phyloP scores from a whole-genome alignment of 2,888 invertebrate species.

The Aphelenchoides bicaudatus region DNA sequence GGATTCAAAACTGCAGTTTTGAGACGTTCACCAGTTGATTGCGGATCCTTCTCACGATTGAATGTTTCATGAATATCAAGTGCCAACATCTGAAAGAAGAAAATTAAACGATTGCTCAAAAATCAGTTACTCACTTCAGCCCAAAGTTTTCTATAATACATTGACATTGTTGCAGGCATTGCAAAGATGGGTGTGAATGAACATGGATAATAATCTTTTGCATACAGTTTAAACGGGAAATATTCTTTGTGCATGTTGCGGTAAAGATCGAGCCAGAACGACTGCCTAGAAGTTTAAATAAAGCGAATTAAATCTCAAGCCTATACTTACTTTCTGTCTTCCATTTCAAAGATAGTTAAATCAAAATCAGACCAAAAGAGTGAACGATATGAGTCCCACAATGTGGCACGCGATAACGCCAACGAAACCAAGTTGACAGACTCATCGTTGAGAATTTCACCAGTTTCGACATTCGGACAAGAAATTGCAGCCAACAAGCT shows the following conservation, averaged over 20 bases:
- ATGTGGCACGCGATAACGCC: slow-evolving; percentile 44
- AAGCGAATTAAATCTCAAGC: not conserved
- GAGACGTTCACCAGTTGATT: slow-evolving; percentile 53
- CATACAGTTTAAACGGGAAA: slow-evolving; percentile 73
- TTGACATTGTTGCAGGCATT: slow-evolving; percentile 63
- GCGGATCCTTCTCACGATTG: slow-evolving; percentile 48
- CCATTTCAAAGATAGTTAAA: slow-evolving; percentile 54
- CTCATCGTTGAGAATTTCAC: slow-evolving; percentile 40
- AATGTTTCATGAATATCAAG: slow-evolving; percentile 58
- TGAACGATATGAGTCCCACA: slow-evolving; percentile 58
- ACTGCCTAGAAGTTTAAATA: slow-evolving; percentile 62
- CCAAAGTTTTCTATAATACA: slow-evolving; percentile 58
- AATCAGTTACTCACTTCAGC: slow-evolving; percentile 27
- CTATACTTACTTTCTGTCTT: slow-evolving; percentile 45
- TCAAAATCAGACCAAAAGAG: slow-evolving; percentile 59
- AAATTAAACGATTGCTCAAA: slow-evolving; percentile 12
- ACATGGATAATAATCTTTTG: slow-evolving; percentile 78
- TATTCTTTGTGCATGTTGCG: slow-evolving; percentile 77
- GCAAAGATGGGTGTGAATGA: slow-evolving; percentile 79
- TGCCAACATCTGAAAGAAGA: slow-evolving; percentile 53
- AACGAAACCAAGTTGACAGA: slow-evolving; percentile 42
- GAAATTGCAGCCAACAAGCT: slow-evolving; percentile 46
- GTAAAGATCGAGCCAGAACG: slow-evolving; percentile 79
- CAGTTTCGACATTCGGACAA: slow-evolving; percentile 46
- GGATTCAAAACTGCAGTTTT: slow-evolving; percentile 48